Percentiles rank a stretch among this genome's conserved stretches.
These are phyloP conservation scores for Aptenodytes patagonicus DNA, from an alignment of 2,113 vertebrate genomes.

Conservation along the genomic window DNA sequence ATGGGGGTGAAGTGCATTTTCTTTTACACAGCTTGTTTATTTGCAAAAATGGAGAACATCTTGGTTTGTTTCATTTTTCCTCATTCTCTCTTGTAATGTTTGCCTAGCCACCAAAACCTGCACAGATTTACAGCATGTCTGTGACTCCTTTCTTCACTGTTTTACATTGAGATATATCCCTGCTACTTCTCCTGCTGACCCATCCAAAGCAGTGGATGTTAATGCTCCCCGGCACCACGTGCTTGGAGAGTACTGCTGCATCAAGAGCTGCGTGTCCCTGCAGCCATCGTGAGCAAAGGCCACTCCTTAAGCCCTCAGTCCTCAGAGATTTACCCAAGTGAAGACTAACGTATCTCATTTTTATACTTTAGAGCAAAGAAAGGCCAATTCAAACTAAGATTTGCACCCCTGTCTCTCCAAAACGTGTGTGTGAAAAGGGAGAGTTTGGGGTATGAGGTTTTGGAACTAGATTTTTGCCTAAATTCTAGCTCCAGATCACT, in stretches of 20 bases:
- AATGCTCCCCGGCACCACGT: fast-evolving
- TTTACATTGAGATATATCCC: neutral
- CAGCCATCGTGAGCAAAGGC: neutral
- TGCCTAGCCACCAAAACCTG: neutral
- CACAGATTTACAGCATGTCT: neutral
- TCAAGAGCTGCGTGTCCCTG: neutral
- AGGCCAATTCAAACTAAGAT: neutral
- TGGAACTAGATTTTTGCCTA: neutral
- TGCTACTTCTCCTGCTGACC: neutral
- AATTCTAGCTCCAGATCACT: too few relatives aligned
- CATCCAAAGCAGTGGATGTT: neutral
- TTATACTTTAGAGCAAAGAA: neutral
- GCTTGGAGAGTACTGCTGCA: neutral
- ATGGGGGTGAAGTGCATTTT: neutral
- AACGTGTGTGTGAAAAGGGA: neutral
- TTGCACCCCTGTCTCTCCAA: neutral
- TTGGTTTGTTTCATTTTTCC: neutral
- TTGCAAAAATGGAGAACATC: neutral
- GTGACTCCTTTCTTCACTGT: neutral
- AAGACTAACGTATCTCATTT: fast-evolving
- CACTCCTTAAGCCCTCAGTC: neutral
- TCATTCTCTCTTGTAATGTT: neutral
- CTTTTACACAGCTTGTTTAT: neutral
- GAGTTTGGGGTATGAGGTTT: neutral
- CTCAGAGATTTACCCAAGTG: neutral